phyloP scores from a whole-genome alignment of 2,888 invertebrate species.

The Odontocerum albicorne region DNA sequence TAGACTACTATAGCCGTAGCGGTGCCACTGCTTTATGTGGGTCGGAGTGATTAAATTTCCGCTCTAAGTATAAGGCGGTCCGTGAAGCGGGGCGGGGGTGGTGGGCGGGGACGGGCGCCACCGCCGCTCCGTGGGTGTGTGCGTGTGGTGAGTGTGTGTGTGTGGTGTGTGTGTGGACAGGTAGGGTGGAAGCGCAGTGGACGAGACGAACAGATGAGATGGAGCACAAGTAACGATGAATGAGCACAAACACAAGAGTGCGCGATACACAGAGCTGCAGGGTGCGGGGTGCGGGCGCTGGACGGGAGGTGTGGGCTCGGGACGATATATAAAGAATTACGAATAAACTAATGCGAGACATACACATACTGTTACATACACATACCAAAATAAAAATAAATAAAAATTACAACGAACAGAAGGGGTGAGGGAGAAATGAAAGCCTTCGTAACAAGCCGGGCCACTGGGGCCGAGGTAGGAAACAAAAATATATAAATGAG shows the following conservation, averaged over 20 bases:
- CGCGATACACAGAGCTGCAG: conserved; percentile 28
- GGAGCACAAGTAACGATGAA: conserved; percentile 33
- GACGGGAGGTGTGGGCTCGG: conserved; percentile 26
- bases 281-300: conserved; percentile 2
- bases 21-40: too few species aligned
- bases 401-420: conserved; percentile 38
- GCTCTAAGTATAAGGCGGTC: conserved; percentile 9
- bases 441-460: conserved; percentile 39
- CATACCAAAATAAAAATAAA: conserved; percentile 61
- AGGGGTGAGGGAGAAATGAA: conserved; percentile 51
- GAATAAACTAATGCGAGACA: conserved; percentile 43
- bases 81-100: conserved; percentile 1
- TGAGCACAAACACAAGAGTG: conserved; percentile 33
- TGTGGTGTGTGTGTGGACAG: conserved; percentile 20
- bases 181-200: conserved; percentile 31
- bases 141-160: conserved; percentile 16
- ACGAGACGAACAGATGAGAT: conserved; percentile 35
- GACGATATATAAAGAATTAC: conserved; percentile 26
- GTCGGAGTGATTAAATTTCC: conserved; percentile 23
- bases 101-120: conserved; percentile 16
- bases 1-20: too few species aligned
- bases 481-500: conserved; percentile 35
- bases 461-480: conserved; percentile 19
- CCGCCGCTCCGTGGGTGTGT: conserved; percentile 24
- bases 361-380: conserved; percentile 60